Percentiles rank a stretch among this genome's conserved stretches.
phyloP scores from a whole-genome alignment of 2,113 vertebrate species.

The Tragulus kanchil region DNA sequence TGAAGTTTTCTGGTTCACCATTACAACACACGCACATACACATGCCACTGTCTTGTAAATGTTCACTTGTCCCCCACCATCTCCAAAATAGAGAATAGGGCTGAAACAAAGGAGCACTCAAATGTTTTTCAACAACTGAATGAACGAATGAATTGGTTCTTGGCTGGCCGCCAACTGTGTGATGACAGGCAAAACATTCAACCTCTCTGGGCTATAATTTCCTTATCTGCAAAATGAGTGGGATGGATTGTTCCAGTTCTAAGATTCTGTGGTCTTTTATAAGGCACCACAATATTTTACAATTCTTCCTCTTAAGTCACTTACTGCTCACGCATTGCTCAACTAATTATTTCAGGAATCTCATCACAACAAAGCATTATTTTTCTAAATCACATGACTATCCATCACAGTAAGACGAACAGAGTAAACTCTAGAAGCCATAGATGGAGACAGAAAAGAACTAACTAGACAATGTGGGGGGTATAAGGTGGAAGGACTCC shows the following conservation, averaged over 20 bases:
- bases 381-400: slow-evolving; percentile 65
- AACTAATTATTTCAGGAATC: slow-evolving; percentile 75
- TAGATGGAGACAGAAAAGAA: slow-evolving; percentile 7
- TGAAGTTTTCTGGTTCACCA: background rate
- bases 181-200: slow-evolving; percentile 61
- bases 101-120: slow-evolving; percentile 53
- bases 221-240: slow-evolving; percentile 26
- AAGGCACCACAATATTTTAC: slow-evolving; percentile 37
- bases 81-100: background rate
- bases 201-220: slow-evolving; percentile 74
- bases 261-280: slow-evolving; percentile 48
- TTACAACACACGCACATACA: background rate
- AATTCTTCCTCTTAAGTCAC: slow-evolving; percentile 60
- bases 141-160: slow-evolving; percentile 48
- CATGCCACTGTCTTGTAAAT: background rate
- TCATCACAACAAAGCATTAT: slow-evolving; percentile 64
- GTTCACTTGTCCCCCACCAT: background rate
- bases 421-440: slow-evolving; percentile 57
- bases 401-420: background rate
- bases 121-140: slow-evolving; percentile 51
- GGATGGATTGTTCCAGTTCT: slow-evolving; percentile 13
- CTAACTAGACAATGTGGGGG: background rate
- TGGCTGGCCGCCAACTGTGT: slow-evolving; percentile 65
- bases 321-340: slow-evolving; percentile 39
- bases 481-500: background rate